phyloP scores from a whole-genome alignment of 64 coral and sea anemone genomes.

The Pocillopora verrucosa region DNA sequence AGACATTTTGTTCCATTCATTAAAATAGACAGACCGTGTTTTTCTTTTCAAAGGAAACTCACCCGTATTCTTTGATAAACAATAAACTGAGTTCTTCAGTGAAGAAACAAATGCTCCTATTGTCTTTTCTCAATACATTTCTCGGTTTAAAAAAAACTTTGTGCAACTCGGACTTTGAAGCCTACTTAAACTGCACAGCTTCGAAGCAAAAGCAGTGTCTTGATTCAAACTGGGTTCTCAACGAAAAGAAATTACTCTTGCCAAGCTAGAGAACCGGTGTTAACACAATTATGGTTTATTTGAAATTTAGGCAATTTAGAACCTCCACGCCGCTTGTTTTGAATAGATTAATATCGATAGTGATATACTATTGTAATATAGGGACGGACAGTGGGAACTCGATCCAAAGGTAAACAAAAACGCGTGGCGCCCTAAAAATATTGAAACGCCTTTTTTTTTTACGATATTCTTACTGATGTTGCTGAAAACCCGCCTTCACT shows the following conservation, averaged over 20 bases:
- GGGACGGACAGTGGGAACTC: slow-evolving; percentile 25
- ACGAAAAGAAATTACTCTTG: slow-evolving; percentile 29
- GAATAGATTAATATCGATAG: slow-evolving; percentile 71
- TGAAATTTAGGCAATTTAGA: slow-evolving; percentile 69
- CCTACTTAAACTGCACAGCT: background rate
- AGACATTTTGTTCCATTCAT: slow-evolving; percentile 58
- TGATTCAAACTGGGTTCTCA: background rate
- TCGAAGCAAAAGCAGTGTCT: background rate
- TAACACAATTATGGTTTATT: slow-evolving; percentile 86
- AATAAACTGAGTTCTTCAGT: slow-evolving; percentile 57
- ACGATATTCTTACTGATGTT: background rate
- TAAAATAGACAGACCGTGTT: slow-evolving; percentile 55
- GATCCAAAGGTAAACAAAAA: slow-evolving; percentile 69
- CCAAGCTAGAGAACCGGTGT: slow-evolving; percentile 49
- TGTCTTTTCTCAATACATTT: slow-evolving; percentile 6
- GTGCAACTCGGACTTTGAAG: background rate
- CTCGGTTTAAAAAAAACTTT: background rate
- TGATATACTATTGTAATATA: slow-evolving; percentile 50
- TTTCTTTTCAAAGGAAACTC: slow-evolving; percentile 76
- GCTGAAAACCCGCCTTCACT: slow-evolving; percentile 7
- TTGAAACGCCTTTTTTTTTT: slow-evolving; percentile 41
- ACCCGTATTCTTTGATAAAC: slow-evolving; percentile 65
- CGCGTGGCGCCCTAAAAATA: slow-evolving; percentile 68
- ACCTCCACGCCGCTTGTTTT: slow-evolving; percentile 56
- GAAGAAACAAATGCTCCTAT: slow-evolving; percentile 42